phyloP scores from a whole-genome alignment of 2,113 vertebrate genomes.

The Pteronura brasiliensis region DNA sequence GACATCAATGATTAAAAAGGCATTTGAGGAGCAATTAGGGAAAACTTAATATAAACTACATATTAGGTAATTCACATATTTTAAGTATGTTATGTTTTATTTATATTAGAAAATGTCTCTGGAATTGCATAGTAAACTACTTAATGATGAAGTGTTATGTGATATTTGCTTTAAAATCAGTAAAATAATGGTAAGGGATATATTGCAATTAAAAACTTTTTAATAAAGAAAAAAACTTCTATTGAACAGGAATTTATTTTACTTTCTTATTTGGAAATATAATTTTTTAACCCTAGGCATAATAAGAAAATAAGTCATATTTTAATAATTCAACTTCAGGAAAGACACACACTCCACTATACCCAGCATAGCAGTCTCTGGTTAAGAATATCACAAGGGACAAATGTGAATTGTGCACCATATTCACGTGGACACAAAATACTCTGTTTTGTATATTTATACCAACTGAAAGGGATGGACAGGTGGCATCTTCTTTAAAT shows the following conservation, averaged over 20 bases:
- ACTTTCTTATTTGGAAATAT: neutral
- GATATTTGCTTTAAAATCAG: neutral
- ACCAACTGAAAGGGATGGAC: neutral
- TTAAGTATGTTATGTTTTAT: neutral
- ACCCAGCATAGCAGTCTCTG: neutral
- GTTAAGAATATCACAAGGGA: neutral
- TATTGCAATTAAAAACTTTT: neutral
- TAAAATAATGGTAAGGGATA: neutral
- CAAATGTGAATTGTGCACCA: neutral
- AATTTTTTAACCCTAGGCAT: neutral
- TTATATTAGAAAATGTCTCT: neutral
- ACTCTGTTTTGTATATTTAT: neutral
- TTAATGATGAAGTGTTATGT: neutral
- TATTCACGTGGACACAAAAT: neutral
- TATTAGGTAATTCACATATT: neutral
- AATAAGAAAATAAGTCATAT: neutral
- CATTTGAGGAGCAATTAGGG: neutral
- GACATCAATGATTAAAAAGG: neutral
- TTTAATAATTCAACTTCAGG: neutral
- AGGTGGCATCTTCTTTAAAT: neutral
- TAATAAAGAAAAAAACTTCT: neutral
- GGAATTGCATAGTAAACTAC: neutral
- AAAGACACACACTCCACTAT: neutral
- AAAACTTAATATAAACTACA: neutral
- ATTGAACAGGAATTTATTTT: neutral